phyloP scores from a whole-genome alignment of 2,113 vertebrate genomes.

The Cacatua alba region DNA sequence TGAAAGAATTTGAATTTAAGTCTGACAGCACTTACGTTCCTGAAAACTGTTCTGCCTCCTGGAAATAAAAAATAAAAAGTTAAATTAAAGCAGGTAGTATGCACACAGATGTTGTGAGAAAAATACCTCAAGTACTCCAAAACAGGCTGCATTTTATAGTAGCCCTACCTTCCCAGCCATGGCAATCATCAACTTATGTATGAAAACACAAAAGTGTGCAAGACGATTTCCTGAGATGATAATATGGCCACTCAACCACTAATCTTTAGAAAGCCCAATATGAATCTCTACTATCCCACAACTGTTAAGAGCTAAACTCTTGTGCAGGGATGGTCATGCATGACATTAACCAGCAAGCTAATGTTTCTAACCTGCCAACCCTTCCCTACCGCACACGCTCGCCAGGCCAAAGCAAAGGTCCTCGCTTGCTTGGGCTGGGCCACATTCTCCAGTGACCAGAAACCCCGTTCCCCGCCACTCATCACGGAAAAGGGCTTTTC shows the following conservation, averaged over 20 bases:
- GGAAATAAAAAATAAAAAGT: not conserved
- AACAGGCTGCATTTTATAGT: fast-evolving
- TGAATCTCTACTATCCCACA: fast-evolving
- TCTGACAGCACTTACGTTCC: not conserved
- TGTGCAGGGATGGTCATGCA: fast-evolving
- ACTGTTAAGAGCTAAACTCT: not conserved
- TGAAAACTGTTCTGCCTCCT: not conserved
- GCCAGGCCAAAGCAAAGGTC: not conserved
- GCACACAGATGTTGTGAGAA: not conserved
- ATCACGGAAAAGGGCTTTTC: not conserved
- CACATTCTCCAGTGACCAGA: fast-evolving
- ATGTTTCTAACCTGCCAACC: fast-evolving
- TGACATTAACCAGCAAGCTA: fast-evolving
- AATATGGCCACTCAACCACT: not conserved
- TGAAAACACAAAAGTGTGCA: not conserved
- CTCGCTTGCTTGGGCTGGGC: not conserved
- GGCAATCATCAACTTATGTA: not conserved
- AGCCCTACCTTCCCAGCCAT: not conserved
- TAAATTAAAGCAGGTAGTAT: not conserved
- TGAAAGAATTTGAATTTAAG: not conserved
- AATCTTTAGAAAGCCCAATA: not conserved
- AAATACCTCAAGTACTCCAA: not conserved
- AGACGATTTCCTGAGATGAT: not conserved
- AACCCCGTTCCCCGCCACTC: fast-evolving
- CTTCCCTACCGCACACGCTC: not conserved